These are phyloP conservation scores for Prionailurus bengalensis DNA, from an alignment of 2,113 vertebrate species.

Conservation along the genomic window DNA sequence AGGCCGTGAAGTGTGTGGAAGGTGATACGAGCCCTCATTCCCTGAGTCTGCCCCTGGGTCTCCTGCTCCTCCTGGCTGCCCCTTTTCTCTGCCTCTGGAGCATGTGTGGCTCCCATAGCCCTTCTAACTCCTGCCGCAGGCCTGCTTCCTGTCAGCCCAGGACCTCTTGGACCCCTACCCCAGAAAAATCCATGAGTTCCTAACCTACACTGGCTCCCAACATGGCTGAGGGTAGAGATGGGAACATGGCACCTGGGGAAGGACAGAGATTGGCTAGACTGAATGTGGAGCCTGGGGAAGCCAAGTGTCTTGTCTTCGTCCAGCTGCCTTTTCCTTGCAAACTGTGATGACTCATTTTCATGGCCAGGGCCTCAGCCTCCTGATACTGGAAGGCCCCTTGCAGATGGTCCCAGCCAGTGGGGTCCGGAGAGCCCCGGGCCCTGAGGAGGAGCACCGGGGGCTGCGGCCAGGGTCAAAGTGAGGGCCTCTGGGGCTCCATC, in stretches of 20 bases:
- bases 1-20: rapidly evolving
- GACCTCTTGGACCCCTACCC: neutral
- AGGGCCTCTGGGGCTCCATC: neutral
- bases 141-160: neutral
- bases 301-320: too few species aligned
- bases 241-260: rapidly evolving
- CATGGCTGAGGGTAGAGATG: neutral
- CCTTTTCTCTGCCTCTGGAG: neutral
- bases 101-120: rapidly evolving
- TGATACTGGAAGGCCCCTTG: neutral
- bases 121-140: rapidly evolving
- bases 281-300: neutral
- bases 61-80: neutral
- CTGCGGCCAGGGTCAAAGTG: too few species aligned
- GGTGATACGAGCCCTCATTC: rapidly evolving
- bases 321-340: neutral
- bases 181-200: rapidly evolving
- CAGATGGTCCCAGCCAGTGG: neutral
- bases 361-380: neutral
- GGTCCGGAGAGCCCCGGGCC: neutral
- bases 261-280: neutral
- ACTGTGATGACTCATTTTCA: rapidly evolving
- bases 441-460: rapidly evolving
- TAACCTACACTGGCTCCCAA: neutral
- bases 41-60: neutral